These are phyloP conservation scores for Ruditapes philippinarum DNA, from an alignment of 1,140 invertebrate genomes.

Conservation along the genomic window DNA sequence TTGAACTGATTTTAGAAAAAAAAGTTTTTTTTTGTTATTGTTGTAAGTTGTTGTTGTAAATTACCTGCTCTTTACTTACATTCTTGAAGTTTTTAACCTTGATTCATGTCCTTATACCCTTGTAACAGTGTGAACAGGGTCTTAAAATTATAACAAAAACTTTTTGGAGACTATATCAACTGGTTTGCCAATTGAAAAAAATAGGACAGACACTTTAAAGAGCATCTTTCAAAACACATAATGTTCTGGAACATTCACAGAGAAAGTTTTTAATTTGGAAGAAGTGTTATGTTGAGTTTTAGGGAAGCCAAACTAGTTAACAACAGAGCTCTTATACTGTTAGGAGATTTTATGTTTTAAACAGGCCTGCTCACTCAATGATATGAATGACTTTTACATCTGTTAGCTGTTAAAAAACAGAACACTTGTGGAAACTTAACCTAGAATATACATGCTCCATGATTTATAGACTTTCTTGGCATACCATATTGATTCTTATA, in stretches of 20 bases:
- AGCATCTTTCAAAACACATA: constrained; percentile 3
- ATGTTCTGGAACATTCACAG: background rate
- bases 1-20: too few relatives aligned
- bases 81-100: too few relatives aligned
- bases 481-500: too few relatives aligned
- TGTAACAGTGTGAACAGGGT: too few relatives aligned
- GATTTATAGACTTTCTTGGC: background rate
- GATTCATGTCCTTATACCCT: too few relatives aligned
- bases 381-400: constrained; percentile 27
- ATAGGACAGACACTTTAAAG: background rate
- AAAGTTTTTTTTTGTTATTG: too few relatives aligned
- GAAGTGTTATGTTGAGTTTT: background rate
- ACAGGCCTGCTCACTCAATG: constrained; percentile 17
- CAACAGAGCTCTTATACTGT: background rate
- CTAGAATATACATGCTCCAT: background rate
- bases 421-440: constrained; percentile 28
- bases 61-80: too few relatives aligned
- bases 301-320: background rate
- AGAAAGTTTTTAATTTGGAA: background rate
- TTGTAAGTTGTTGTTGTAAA: too few relatives aligned
- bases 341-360: constrained; percentile 35
- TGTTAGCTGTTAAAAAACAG: constrained; percentile 4
- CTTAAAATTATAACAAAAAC: too few relatives aligned
- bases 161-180: background rate
- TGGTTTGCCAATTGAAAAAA: background rate